Conservation (phyloP, 2,113 vertebrate genomes). For the Lates calcarifer region DNA sequence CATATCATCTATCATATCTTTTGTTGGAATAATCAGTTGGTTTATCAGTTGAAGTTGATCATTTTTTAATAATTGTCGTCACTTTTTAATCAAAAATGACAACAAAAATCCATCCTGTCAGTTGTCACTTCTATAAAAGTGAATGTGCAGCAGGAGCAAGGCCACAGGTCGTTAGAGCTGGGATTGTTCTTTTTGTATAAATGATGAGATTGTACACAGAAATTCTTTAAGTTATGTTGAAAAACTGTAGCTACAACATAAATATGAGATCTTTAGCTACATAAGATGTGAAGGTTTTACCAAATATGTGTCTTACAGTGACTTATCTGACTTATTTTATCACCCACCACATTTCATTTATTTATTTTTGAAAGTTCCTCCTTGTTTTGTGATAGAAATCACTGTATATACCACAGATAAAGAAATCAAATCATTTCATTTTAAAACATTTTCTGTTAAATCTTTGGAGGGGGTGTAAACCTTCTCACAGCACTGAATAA, state of each 20-base stretch:
- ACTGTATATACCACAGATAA: not conserved
- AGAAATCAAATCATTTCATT: not conserved
- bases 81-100: not conserved
- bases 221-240: no score
- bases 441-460: not conserved
- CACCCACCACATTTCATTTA: not conserved
- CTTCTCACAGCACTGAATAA: not conserved
- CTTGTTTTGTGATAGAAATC: not conserved
- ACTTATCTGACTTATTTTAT: no score
- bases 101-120: no score
- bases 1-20: no score
- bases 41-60: not conserved
- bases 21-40: no score
- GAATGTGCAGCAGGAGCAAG: no score
- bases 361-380: not conserved
- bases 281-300: not conserved
- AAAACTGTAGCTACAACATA: not conserved
- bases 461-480: not conserved
- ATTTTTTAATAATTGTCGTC: not conserved
- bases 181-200: no score
- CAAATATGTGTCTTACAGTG: no score
- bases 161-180: not conserved
- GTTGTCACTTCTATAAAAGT: not conserved
- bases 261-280: not conserved
- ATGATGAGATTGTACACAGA: no score